Evolutionary conservation across 1,140 invertebrate species (phyloP).

Genomic region (Drosophila ironensis): DNA sequence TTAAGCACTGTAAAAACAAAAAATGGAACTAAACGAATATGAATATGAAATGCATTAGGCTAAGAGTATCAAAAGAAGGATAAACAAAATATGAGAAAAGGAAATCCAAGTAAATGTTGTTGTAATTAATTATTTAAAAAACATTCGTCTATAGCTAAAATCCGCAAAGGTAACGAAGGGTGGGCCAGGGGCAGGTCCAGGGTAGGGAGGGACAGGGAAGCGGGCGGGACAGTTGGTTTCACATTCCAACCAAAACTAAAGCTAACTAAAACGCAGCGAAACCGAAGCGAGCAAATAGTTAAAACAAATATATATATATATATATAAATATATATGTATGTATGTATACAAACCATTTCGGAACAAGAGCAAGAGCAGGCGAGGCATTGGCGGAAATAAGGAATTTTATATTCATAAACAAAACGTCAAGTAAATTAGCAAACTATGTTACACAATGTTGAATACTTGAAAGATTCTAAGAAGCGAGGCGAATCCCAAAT

Average conservation of each 20-base stretch:
- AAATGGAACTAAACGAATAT: constrained; percentile 24
- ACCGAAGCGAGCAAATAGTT: too few relatives aligned
- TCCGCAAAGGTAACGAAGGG: neutral
- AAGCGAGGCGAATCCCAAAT: constrained; percentile 23
- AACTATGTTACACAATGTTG: constrained; percentile 65
- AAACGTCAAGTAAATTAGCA: constrained; percentile 44
- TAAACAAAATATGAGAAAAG: too few relatives aligned
- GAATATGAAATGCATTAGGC: constrained; percentile 27
- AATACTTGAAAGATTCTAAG: constrained; percentile 66
- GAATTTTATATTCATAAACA: constrained; percentile 50
- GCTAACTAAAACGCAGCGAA: constrained; percentile 35
- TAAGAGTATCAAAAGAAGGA: constrained; percentile 24
- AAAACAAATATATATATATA: constrained; percentile 19
- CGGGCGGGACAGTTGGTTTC: constrained; percentile 21
- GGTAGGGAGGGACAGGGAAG: neutral
- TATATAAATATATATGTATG: constrained; percentile 3
- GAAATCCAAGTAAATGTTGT: constrained; percentile 61
- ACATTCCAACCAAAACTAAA: constrained; percentile 30
- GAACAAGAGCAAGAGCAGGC: neutral
- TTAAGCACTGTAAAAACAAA: constrained; percentile 54
- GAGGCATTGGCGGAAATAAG: constrained; percentile 14
- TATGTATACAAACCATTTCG: neutral
- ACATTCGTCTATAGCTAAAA: constrained; percentile 24
- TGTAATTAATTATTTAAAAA: constrained; percentile 65
- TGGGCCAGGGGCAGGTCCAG: neutral